Base-by-base conservation (phyloP, 1,140 invertebrate species). In the Helicoverpa zea region DNA sequence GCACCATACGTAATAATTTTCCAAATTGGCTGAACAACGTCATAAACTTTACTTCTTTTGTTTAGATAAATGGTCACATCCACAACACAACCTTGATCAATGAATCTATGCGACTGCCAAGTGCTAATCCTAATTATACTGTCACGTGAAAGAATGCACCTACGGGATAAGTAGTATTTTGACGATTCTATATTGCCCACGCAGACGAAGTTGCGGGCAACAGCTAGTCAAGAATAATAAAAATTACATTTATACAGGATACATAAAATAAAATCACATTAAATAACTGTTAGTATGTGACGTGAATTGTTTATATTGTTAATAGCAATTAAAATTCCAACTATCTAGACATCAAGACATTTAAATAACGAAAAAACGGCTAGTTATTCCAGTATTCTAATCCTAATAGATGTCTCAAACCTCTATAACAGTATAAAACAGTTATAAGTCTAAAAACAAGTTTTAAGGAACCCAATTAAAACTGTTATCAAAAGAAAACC, bases 401-500 rank as follows among this genome's bases (percentile, higher is more conserved):
- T 58, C 16, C 16, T 23, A 54, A 72, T 51, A 70, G 16, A 5
- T 52, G 51, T 52, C 49, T 14, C n/a, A 52, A 29, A 72, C 54
- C 54, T 70, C 47, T 54, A 18, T 73, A 58, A 73, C 70, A 35
- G 70, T 73, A 68, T 11, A 47, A 52, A 51, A 68, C 64, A 68
- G 64, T 68, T 68, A 68, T 51, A 13, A 43, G n/a, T 51, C 14
- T 9, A 66, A 5, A 12, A 73, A 43, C 30, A 43, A n/a, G 54
- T 43, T 73, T 43, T 73, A n/a, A 58, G 70, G 29, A 73, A 58
- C 43, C 30, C 14, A 72, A 72, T 64, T n/a, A 54, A 72, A 54
- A 54, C 11, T 51, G 49, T 54, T 72, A 72, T 72, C 12, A 54
- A 70, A 70, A 49, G 0, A 12, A 73, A 58, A 73, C 70, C 70